A percentile compares a stretch with the other conserved stretches of the same genome.
These are phyloP conservation scores for Drosophila suzukii DNA, from an alignment of 1,140 invertebrate genomes.

Conservation along the genomic window DNA sequence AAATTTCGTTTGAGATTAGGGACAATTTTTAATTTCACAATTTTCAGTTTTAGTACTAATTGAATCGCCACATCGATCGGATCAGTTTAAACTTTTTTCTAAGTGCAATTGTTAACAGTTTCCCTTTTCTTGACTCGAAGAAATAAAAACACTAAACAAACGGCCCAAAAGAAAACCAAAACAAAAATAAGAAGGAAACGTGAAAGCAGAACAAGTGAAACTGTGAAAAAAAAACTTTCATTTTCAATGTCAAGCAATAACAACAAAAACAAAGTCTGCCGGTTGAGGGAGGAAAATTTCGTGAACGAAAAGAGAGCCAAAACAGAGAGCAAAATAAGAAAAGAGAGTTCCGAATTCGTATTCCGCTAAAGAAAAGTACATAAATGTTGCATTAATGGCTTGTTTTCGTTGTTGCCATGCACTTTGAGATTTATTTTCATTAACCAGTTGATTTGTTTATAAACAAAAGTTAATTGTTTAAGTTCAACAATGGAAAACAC, in stretches of 20 bases:
- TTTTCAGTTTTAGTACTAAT: not conserved
- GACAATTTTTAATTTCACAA: not conserved
- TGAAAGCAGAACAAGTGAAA: constrained; percentile 28
- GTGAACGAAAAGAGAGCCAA: constrained; percentile 22
- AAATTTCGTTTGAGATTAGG: not conserved
- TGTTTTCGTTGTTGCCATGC: not conserved
- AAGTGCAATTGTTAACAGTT: constrained; percentile 7
- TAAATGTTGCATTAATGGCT: not conserved
- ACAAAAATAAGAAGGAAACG: constrained; percentile 17
- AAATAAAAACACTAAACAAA: constrained; percentile 16
- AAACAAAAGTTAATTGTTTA: not conserved
- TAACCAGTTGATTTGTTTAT: not conserved
- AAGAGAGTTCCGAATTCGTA: not conserved
- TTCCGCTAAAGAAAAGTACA: not conserved
- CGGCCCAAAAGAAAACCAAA: constrained; percentile 8
- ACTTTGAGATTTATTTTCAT: not conserved
- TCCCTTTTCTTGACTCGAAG: constrained; percentile 3
- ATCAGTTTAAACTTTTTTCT: not conserved
- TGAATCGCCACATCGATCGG: not conserved
- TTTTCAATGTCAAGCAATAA: constrained; percentile 67
- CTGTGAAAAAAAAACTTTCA: constrained; percentile 59
- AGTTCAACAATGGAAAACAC: constrained; percentile 13
- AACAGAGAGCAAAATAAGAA: constrained; percentile 25
- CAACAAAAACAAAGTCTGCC: constrained; percentile 18
- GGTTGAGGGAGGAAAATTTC: constrained; percentile 22